Percentiles rank a stretch among this genome's conserved stretches.
phyloP scores from a whole-genome alignment of 2,888 invertebrate genomes.

The Hydrotaea diabolus region DNA sequence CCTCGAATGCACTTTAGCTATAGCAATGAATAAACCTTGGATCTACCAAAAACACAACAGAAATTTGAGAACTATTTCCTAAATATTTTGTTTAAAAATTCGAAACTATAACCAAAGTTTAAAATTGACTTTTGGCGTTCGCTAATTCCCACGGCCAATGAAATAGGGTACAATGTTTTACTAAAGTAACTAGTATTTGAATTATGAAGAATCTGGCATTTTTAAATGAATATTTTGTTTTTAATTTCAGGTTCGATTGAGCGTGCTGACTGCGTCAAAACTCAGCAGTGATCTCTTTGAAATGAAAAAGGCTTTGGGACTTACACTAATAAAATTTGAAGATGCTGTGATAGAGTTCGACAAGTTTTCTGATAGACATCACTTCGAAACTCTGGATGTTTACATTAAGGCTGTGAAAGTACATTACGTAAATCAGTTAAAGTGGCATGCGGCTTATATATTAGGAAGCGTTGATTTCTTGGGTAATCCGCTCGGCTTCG shows the following conservation, averaged over 20 bases:
- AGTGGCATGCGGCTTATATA: conserved; percentile 97
- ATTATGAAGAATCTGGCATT: not conserved
- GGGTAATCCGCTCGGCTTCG: conserved; percentile 97
- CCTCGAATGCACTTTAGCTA: too few relatives aligned
- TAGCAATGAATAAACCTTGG: too few relatives aligned
- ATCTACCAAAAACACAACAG: too few relatives aligned
- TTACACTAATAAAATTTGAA: conserved; percentile 97
- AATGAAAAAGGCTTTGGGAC: conserved; percentile 91
- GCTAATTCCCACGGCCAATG: too few relatives aligned
- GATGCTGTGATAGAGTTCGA: conserved; percentile 96
- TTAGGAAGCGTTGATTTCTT: conserved; percentile 98
- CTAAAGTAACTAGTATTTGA: too few relatives aligned
- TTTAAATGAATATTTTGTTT: not conserved
- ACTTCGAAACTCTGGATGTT: conserved; percentile 94
- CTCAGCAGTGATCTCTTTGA: conserved; percentile 87
- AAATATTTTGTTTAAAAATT: too few relatives aligned
- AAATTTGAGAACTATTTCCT: too few relatives aligned
- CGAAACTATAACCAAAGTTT: too few relatives aligned
- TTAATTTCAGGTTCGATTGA: conserved; percentile 87
- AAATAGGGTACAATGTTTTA: too few relatives aligned
- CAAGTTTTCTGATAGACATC: conserved; percentile 92
- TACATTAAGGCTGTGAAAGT: conserved; percentile 90
- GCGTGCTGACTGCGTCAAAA: conserved; percentile 93
- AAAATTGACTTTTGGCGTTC: too few relatives aligned
- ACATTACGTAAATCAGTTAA: conserved; percentile 94